Evolutionary conservation across 2,888 invertebrate genomes (phyloP).

Genomic region (Digitonthophagus gazella): DNA sequence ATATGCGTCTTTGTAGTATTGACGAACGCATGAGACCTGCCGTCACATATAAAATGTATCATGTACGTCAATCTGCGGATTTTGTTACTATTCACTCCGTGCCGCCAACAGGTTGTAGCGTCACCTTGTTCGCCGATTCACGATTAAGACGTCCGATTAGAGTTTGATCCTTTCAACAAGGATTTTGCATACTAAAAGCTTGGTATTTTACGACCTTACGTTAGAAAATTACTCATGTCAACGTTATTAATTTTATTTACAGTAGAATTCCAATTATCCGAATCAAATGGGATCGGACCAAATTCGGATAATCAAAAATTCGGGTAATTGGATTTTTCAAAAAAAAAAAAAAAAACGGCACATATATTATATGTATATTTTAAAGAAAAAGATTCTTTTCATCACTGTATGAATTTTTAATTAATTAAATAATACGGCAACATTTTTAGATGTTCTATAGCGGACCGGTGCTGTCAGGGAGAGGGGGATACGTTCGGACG

Average conservation of each 20-base stretch:
- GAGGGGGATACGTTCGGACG: no score
- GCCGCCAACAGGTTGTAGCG: conserved; percentile 36
- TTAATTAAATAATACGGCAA: no score
- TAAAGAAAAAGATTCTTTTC: no score
- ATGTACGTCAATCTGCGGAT: conserved; percentile 40
- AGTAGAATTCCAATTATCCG: no score
- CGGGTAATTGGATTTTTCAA: no score
- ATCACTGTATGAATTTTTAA: no score
- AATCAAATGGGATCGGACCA: no score
- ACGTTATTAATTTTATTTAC: not conserved
- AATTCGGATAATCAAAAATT: no score
- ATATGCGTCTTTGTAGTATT: conserved; percentile 17
- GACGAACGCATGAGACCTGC: conserved; percentile 23
- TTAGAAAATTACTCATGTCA: not conserved
- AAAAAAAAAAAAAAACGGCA: no score
- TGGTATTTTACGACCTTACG: not conserved
- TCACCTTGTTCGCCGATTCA: conserved; percentile 24
- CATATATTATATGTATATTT: no score
- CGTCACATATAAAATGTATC: conserved; percentile 45
- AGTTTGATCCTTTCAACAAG: not conserved
- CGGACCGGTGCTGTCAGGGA: no score
- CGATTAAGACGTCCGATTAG: conserved; percentile 33
- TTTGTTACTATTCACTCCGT: conserved; percentile 35
- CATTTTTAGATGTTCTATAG: no score
- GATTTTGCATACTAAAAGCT: not conserved